Evolutionary conservation across 2,113 vertebrate species (phyloP), one percentile per base, ranked within the genome.

Genomic region (Apus apus): DNA sequence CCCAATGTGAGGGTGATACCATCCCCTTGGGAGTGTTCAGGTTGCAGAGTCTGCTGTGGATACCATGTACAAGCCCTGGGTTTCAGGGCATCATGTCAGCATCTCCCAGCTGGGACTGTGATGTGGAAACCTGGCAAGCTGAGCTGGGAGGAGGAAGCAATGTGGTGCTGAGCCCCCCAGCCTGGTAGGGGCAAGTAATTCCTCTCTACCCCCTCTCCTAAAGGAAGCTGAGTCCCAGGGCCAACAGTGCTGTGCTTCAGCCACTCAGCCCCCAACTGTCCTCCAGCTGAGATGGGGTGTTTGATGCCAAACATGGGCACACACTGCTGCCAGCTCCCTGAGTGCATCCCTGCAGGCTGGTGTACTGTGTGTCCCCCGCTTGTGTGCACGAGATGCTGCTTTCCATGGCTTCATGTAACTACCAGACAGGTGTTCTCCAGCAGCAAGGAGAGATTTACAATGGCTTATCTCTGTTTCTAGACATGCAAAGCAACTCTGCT

Each of bases 371-470:
- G 54, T 46, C 10, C 3, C 60, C 61, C 13, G 5, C 76, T 87
- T 6, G 1, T 6, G 32, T 43, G 66, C 27, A 40, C 7, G 8
- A 64, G 73, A 45, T 57, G 38, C 21, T 2, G 1, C 64, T 89
- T 87, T 26, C 74, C 27, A 12, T 1, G 2, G 34, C 48, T 81
- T 60, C 32, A 26, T 51, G 34, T 8, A 2, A 46, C 77, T 84
- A 5, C 56, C 29, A 89, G 53, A 85, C 61, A 85, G 81, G 62
- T 91, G 70, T 68, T 94, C 53, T 94, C 48, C 58, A 51, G 78
- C 58, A 57, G 64, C 2, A 0, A 20, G 53, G 54, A 87, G 50
- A 75, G 62, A 94, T 85, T 93, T 87, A 78, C 61, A 78, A 25
- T 9, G 8, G 54, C 62, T 93, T 75, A 46, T 89, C n/a, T 85